Evolutionary conservation across 2,888 invertebrate species (phyloP).

Genomic region (Eupithecia abbreviata): DNA sequence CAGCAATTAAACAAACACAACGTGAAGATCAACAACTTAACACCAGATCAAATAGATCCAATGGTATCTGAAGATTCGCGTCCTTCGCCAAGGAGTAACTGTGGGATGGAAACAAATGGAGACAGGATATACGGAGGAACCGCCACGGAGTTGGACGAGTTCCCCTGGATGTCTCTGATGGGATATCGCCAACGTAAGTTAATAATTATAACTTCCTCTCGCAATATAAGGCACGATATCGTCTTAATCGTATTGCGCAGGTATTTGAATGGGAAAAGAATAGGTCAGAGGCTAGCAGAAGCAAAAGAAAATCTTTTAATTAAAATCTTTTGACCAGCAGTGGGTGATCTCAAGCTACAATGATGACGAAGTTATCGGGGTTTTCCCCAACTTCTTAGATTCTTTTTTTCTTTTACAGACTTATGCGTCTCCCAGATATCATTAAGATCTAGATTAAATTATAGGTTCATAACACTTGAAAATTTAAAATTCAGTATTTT

Average conservation of each 20-base stretch:
- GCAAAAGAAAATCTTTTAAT: neutral
- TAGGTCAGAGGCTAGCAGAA: neutral
- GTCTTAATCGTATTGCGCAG: no score
- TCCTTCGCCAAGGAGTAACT: constrained; percentile 67
- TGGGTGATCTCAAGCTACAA: neutral
- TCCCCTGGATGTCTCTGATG: constrained; percentile 85
- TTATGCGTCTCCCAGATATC: no score
- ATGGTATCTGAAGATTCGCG: constrained; percentile 59
- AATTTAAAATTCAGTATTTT: no score
- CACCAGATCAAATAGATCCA: constrained; percentile 46
- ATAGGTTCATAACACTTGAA: no score
- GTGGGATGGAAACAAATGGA: constrained; percentile 83
- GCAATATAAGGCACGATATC: neutral
- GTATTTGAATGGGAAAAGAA: neutral
- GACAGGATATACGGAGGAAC: constrained; percentile 86
- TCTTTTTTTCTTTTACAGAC: no score
- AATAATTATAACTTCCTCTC: neutral
- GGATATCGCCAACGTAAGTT: constrained; percentile 82
- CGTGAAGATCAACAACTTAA: constrained; percentile 37
- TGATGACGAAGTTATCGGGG: neutral
- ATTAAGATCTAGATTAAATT: no score
- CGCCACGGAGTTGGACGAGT: constrained; percentile 85
- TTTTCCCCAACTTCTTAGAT: no score
- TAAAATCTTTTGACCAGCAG: neutral
- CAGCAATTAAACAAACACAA: constrained; percentile 22